Conservation (phyloP, 2,888 invertebrate genomes). For the Ommatoiulus sabulosus region DNA sequence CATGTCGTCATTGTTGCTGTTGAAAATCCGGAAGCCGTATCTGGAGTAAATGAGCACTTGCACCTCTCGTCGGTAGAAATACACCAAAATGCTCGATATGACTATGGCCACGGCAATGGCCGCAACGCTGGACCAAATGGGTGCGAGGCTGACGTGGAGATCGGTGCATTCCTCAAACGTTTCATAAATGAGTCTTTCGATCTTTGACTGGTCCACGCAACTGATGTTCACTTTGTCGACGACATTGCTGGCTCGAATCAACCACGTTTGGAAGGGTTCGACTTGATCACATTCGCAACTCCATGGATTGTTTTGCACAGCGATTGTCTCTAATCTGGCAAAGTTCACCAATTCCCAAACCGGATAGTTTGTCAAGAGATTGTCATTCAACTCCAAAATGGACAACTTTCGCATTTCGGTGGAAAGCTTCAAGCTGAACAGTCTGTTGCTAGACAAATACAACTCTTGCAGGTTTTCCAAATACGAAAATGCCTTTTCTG, state of each 20-base stretch:
- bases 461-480: background rate
- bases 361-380: background rate
- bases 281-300: constrained; percentile 63
- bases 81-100: constrained; percentile 52
- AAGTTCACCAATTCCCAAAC: background rate
- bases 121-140: constrained; percentile 4
- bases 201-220: background rate
- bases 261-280: constrained; percentile 81
- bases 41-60: constrained; percentile 52
- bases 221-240: constrained; percentile 72
- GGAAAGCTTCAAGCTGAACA: background rate
- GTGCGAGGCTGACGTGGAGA: background rate
- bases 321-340: background rate
- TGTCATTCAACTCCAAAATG: background rate
- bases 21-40: constrained; percentile 50
- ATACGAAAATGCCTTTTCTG: background rate
- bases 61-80: constrained; percentile 48
- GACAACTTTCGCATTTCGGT: background rate
- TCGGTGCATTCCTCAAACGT: background rate
- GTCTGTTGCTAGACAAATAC: background rate
- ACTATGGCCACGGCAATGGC: constrained; percentile 56
- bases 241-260: constrained; percentile 74
- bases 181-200: background rate
- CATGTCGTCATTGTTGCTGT: background rate
- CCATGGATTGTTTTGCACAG: constrained; percentile 13